Conservation (phyloP, 2,888 invertebrate species). For the Odontocolon sp. region DNA sequence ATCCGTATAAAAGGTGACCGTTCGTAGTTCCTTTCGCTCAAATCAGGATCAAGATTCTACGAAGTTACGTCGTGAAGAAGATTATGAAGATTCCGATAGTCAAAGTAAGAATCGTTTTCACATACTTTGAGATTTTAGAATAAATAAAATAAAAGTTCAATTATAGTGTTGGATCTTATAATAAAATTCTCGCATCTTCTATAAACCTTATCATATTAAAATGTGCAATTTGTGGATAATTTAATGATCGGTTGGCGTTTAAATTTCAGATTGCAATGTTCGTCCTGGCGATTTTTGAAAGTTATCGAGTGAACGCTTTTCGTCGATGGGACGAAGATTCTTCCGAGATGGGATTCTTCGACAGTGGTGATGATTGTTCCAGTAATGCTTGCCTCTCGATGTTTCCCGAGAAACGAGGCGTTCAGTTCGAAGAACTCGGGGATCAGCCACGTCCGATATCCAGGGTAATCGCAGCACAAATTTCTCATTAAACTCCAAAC, state of each 20-base stretch:
- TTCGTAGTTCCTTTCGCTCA: constrained; percentile 19
- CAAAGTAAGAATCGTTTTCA: constrained; percentile 62
- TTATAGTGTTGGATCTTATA: too few relatives aligned
- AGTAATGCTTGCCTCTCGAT: constrained; percentile 32
- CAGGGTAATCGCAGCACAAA: constrained; percentile 1
- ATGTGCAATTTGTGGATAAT: too few relatives aligned
- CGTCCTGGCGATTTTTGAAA: constrained; percentile 20
- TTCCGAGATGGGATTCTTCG: constrained; percentile 30
- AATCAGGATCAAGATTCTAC: constrained; percentile 31
- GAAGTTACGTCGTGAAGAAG: not conserved
- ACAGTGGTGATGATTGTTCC: constrained; percentile 44
- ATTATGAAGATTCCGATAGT: constrained; percentile 62
- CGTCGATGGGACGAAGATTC: constrained; percentile 38
- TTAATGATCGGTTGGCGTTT: not conserved
- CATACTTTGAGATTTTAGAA: too few relatives aligned
- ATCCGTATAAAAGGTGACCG: constrained; percentile 65
- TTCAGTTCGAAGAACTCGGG: constrained; percentile 27
- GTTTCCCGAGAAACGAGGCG: constrained; percentile 53
- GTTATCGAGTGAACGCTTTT: constrained; percentile 24
- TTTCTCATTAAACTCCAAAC: not conserved
- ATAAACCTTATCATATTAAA: too few relatives aligned
- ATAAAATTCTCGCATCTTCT: too few relatives aligned
- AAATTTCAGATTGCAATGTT: constrained; percentile 41
- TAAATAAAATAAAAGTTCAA: too few relatives aligned
- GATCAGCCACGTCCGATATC: constrained; percentile 45